A percentile compares a stretch with the other conserved stretches of the same genome.
Conservation (phyloP, 1,140 invertebrate genomes). For the Drosophila kanapiae region DNA sequence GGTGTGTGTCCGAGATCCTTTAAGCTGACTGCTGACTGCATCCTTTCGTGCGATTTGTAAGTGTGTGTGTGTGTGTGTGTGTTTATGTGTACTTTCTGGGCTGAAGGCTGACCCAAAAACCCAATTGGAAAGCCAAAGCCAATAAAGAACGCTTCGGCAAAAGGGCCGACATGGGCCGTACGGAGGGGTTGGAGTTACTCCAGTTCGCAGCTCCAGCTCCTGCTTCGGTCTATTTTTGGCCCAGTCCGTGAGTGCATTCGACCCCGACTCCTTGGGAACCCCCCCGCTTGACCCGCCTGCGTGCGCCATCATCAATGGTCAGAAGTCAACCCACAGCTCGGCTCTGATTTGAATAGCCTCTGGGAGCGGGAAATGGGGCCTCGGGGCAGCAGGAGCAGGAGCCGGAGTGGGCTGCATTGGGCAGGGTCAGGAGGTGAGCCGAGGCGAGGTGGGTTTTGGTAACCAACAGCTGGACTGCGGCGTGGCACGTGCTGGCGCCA, state of each 20-base stretch:
- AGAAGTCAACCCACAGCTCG: slow-evolving; percentile 65
- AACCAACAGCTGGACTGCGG: slow-evolving; percentile 67
- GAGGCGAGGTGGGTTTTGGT: slow-evolving; percentile 34
- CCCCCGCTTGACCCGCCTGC: slow-evolving; percentile 25
- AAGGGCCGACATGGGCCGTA: slow-evolving; percentile 33
- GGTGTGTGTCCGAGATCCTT: slow-evolving; percentile 25
- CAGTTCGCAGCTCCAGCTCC: slow-evolving; percentile 32
- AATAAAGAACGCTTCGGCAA: slow-evolving; percentile 65
- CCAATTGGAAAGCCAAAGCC: slow-evolving; percentile 76
- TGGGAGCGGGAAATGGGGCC: neutral
- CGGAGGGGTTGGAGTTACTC: slow-evolving; percentile 40
- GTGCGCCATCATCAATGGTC: slow-evolving; percentile 54
- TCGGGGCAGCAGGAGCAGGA: neutral
- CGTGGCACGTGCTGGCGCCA: slow-evolving; percentile 75
- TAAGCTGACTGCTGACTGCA: slow-evolving; percentile 34
- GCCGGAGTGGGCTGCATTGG: slow-evolving; percentile 13
- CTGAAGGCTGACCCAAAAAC: slow-evolving; percentile 73
- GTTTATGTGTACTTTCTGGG: slow-evolving; percentile 32
- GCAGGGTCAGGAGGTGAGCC: slow-evolving; percentile 19
- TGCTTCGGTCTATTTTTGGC: slow-evolving; percentile 5
- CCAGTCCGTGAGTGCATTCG: slow-evolving; percentile 47
- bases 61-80: slow-evolving; percentile 12
- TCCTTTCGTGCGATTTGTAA: neutral
- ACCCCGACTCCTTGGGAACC: slow-evolving; percentile 16
- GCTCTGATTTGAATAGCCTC: slow-evolving; percentile 69